Conservation (phyloP, 37 sponge, comb jelly and placozoan species). For the Cladorhizidae sp. region DNA sequence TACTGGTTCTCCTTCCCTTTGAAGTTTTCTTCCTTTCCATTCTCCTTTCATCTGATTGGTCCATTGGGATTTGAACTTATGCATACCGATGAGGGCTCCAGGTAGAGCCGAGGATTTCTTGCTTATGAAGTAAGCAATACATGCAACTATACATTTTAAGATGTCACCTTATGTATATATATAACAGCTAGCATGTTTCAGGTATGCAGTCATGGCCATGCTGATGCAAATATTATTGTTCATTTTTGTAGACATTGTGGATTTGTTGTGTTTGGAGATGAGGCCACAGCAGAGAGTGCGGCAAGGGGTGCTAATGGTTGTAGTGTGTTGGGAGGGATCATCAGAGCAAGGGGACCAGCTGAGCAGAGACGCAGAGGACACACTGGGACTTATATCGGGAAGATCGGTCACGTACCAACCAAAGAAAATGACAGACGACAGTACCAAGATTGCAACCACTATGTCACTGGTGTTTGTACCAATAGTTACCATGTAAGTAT, state of each 20-base stretch:
- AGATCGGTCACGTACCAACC: not conserved
- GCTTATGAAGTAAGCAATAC: too few species aligned
- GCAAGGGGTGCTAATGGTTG: not conserved
- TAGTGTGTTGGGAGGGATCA: not conserved
- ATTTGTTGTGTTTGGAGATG: not conserved
- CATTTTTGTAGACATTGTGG: not conserved
- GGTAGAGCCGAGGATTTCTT: too few species aligned
- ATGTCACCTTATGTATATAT: too few species aligned
- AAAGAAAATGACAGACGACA: not conserved
- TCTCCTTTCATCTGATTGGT: too few species aligned
- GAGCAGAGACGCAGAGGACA: not conserved
- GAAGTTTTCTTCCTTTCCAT: too few species aligned
- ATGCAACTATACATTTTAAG: too few species aligned
- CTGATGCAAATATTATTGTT: too few species aligned
- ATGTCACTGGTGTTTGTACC: not conserved
- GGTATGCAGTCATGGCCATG: too few species aligned
- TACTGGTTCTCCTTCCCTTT: too few species aligned
- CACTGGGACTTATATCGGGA: not conserved
- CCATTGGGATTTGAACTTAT: too few species aligned
- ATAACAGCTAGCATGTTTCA: too few species aligned
- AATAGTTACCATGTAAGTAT: not conserved
- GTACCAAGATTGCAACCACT: not conserved
- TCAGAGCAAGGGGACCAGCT: not conserved
- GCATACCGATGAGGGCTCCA: too few species aligned
- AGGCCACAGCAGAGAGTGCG: not conserved